phyloP scores from a whole-genome alignment of 1,140 invertebrate species.

The Hycleus phaleratus region DNA sequence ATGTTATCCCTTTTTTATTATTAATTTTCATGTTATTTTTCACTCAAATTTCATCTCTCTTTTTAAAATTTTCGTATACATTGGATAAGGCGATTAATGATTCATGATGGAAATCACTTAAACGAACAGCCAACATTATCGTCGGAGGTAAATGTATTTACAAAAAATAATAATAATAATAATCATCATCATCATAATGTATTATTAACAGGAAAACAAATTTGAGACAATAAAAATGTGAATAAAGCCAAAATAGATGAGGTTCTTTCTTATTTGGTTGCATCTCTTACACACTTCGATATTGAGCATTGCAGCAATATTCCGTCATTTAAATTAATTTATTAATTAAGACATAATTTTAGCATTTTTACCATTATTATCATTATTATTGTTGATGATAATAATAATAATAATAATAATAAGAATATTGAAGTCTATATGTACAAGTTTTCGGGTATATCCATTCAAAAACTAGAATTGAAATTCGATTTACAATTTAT shows the following conservation, averaged over 20 bases:
- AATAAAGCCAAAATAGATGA: neutral
- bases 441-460: too few species aligned
- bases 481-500: too few species aligned
- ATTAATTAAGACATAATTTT: too few species aligned
- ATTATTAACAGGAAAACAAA: neutral
- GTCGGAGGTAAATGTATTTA: slow-evolving; percentile 40
- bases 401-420: too few species aligned
- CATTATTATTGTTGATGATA: too few species aligned
- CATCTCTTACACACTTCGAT: too few species aligned
- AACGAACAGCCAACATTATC: slow-evolving; percentile 42
- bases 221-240: neutral
- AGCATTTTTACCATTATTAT: too few species aligned
- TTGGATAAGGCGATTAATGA: slow-evolving; percentile 44
- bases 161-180: slow-evolving; percentile 22
- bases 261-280: too few species aligned
- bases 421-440: too few species aligned
- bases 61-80: slow-evolving; percentile 39
- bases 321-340: too few species aligned
- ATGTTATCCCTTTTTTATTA: neutral
- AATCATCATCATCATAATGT: neutral
- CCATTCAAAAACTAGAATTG: too few species aligned
- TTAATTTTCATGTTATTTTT: neutral
- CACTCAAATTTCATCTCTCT: slow-evolving; percentile 1
- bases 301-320: too few species aligned
- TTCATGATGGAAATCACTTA: slow-evolving; percentile 43